Evolutionary conservation across 2,888 invertebrate species (phyloP), one percentile per base, ranked within the genome.

Genomic region (Xiphydria camelus): DNA sequence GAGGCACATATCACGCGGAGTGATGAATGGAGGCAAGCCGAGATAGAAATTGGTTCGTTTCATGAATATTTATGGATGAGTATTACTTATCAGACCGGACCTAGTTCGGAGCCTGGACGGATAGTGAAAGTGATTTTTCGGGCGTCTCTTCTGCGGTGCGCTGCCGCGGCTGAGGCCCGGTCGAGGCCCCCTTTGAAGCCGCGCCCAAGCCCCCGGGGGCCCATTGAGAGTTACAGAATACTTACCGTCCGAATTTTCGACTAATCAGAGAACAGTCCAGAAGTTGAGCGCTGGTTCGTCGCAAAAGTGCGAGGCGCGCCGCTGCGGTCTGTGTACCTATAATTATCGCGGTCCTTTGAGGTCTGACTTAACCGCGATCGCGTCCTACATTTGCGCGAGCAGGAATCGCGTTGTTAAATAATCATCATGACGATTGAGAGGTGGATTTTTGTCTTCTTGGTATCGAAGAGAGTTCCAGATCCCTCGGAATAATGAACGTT

Each of bases 111-210:
- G 18, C 6, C 6, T 5, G 15, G 33, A 15, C 15, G n/a, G 33
- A n/a, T 17, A 17, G 33, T 33, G 33, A 33, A 33, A 33, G 33
- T 33, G 33, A 14, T 33, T 33, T 33, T 33, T 33, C 15, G 33
- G 33, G 33, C 33, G 17, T 15, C 4, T 33, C 33, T 18, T 18
- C n/a, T 18, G 33, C 15, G 33, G 15, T 33, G 17, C 5, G 33
- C 33, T 18, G 7, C 10, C 10, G 18, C 17, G 5, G 12, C 15
- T 17, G n/a, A 9, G n/a, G 2, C n/a, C n/a, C n/a, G n/a, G n/a
- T n/a, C n/a, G n/a, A n/a, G n/a, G n/a, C n/a, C n/a, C n/a, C n/a
- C n/a, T n/a, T n/a, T 10, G 14, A 2, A 14, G 9, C 26, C 26
- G 26, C 26, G 4, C 26, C 26, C 26, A 26, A 26, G 26, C 5